A percentile compares a stretch with the other conserved stretches of the same genome.
Evolutionary conservation across 2,888 invertebrate species (phyloP).

Genomic region (Sylvicola cinctus): DNA sequence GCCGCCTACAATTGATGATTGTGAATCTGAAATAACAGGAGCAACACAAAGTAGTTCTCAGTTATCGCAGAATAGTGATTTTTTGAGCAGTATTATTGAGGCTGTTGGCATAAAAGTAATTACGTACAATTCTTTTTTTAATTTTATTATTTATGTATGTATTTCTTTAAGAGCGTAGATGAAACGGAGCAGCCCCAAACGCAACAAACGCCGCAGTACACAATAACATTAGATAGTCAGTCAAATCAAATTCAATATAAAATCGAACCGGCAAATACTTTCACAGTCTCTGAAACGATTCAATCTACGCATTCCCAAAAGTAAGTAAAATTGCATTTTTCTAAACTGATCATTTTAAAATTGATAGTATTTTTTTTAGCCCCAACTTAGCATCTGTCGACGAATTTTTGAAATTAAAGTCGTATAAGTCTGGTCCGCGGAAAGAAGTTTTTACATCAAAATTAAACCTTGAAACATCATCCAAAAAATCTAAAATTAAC

Average conservation of each 20-base stretch:
- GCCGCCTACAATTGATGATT: too few relatives aligned
- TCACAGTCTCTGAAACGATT: slow-evolving; percentile 18
- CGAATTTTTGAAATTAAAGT: slow-evolving; percentile 7
- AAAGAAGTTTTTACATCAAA: slow-evolving; percentile 9
- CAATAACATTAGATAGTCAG: slow-evolving; percentile 21
- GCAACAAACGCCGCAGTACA: slow-evolving; percentile 21
- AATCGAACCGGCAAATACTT: slow-evolving; percentile 9
- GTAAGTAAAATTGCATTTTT: slow-evolving; percentile 2
- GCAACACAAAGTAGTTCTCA: not conserved
- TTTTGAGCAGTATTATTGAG: slow-evolving; percentile 22
- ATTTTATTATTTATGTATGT: not conserved
- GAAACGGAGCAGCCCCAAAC: slow-evolving; percentile 11
- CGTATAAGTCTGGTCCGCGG: slow-evolving; percentile 12
- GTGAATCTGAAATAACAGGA: not conserved
- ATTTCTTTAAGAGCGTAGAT: slow-evolving; percentile 12
- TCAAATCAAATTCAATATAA: slow-evolving; percentile 17
- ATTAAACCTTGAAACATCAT: slow-evolving; percentile 10
- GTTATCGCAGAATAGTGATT: slow-evolving; percentile 14
- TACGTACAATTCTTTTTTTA: not conserved
- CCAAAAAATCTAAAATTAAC: slow-evolving; percentile 22
- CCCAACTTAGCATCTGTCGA: slow-evolving; percentile 1
- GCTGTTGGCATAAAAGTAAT: slow-evolving; percentile 22
- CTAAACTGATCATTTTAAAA: not conserved
- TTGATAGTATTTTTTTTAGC: not conserved
- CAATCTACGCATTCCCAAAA: not conserved